These are phyloP conservation scores for Brachypodius melanocephalos DNA, from an alignment of 2,113 vertebrate genomes.

Conservation along the genomic window DNA sequence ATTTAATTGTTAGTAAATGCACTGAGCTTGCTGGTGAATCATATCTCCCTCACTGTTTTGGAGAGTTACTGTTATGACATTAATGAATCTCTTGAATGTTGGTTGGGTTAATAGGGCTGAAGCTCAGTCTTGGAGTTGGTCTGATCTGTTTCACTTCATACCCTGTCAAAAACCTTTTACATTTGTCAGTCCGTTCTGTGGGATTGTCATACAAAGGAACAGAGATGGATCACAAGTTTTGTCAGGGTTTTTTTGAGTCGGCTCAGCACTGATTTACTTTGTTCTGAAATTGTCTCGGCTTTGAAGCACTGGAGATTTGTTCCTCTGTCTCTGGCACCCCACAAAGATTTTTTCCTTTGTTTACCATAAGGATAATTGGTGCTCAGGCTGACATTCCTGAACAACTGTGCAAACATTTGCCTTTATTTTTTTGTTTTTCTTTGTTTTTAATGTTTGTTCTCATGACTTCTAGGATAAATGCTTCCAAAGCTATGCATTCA, in stretches of 20 bases:
- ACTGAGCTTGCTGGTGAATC: neutral
- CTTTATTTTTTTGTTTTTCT: neutral
- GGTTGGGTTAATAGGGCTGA: neutral
- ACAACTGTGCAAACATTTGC: neutral
- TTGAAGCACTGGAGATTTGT: neutral
- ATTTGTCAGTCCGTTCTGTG: neutral
- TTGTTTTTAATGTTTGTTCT: neutral
- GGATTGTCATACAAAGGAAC: neutral
- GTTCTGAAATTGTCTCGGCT: neutral
- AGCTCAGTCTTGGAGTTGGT: neutral
- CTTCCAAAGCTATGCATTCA: neutral
- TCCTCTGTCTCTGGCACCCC: neutral
- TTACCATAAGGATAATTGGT: neutral
- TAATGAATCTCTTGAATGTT: neutral
- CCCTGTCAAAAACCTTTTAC: neutral
- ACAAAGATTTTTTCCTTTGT: neutral
- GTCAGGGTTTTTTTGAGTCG: neutral
- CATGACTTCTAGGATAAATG: neutral
- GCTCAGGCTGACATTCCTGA: neutral
- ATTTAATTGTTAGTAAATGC: neutral
- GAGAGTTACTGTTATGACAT: neutral
- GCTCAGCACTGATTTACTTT: neutral
- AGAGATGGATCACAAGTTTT: neutral
- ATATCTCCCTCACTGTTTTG: neutral
- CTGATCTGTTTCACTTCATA: neutral